phyloP scores from a whole-genome alignment of 2,888 invertebrate species.

The Diarsia brunnea region DNA sequence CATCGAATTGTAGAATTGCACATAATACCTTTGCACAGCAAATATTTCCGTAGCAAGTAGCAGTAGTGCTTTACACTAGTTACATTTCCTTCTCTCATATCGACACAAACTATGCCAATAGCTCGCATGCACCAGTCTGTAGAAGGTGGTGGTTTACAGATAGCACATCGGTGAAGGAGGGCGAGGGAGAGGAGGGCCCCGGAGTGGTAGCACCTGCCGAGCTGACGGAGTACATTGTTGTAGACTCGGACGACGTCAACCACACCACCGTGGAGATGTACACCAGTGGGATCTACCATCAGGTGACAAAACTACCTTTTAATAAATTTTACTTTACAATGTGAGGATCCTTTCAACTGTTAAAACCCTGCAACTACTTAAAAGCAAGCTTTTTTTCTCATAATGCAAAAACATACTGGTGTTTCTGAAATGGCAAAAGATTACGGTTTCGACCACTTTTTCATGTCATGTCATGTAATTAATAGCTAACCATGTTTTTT shows the following conservation, averaged over 20 bases:
- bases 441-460: background rate
- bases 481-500: background rate
- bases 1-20: background rate
- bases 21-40: background rate
- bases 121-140: conserved; percentile 35
- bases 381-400: background rate
- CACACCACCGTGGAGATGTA: conserved; percentile 84
- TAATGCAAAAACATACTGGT: background rate
- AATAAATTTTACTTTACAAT: background rate
- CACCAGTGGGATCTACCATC: conserved; percentile 84
- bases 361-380: background rate
- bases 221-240: conserved; percentile 84
- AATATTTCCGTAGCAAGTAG: background rate
- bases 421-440: background rate
- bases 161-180: conserved; percentile 39
- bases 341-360: background rate
- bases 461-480: too few relatives aligned
- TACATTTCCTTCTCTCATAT: too few relatives aligned
- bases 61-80: background rate
- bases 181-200: conserved; percentile 11
- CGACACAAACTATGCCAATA: background rate
- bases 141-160: conserved; percentile 68
- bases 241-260: conserved; percentile 83
- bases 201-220: conserved; percentile 58
- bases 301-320: conserved; percentile 71